A percentile compares a stretch with the other conserved stretches of the same genome.
Evolutionary conservation across 2,888 invertebrate species (phyloP).

Genomic region (Mythimna loreyi): DNA sequence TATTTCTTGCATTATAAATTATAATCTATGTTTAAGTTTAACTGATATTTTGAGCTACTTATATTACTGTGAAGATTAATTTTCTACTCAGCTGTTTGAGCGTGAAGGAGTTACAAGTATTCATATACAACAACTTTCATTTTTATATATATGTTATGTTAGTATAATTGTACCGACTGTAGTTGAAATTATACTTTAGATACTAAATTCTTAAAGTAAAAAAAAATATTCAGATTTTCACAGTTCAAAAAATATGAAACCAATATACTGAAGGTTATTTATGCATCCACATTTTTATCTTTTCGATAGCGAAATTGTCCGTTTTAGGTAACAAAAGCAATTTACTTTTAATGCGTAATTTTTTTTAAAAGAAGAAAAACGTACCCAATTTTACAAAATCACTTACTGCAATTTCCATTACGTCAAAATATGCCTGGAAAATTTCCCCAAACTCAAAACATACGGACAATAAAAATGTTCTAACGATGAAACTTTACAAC

Average conservation of each 20-base stretch:
- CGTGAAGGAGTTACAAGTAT: too few species aligned
- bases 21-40: too few species aligned
- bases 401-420: slow-evolving; percentile 31
- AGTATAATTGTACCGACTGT: neutral
- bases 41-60: too few species aligned
- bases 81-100: too few species aligned
- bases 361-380: slow-evolving; percentile 3
- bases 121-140: neutral
- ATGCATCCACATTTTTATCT: neutral
- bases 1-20: too few species aligned
- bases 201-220: too few species aligned
- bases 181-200: neutral
- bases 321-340: neutral
- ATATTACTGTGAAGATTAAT: too few species aligned
- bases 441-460: slow-evolving; percentile 42
- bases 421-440: slow-evolving; percentile 25
- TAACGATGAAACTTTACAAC: slow-evolving; percentile 64
- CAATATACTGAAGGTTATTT: neutral
- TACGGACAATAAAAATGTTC: slow-evolving; percentile 59
- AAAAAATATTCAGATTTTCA: too few species aligned
- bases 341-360: neutral
- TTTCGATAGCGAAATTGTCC: neutral
- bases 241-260: neutral
- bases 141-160: neutral
- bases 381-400: neutral